Evolutionary conservation across 2,888 invertebrate genomes (phyloP), one percentile per base, ranked within the genome.

Genomic region (Plebejus anna): DNA sequence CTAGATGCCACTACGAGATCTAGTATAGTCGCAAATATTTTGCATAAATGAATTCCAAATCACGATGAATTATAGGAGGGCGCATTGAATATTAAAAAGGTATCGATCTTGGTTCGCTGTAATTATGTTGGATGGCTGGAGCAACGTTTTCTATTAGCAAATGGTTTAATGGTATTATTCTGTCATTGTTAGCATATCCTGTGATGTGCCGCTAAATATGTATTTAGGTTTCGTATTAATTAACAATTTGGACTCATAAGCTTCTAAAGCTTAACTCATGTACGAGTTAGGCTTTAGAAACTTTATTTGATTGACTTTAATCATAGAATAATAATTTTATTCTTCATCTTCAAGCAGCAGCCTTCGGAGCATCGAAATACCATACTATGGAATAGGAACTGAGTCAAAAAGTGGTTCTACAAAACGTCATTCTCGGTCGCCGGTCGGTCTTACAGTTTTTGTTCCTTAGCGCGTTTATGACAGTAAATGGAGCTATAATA

Each of bases 11-110:
- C 80, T 81, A 84, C 83, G 83, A 83, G 76, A 79, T 80, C 80
- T 80, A 81, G 76, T 80, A 81, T 80, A 83, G 81, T 81, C 78
- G 70, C 76, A 79, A 79, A 77, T 77, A 78, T 78, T 79, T 79
- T 78, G 89, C 88, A 90, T 90, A 90, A 88, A 90, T 90, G 87
- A 88, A 89, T 90, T 82, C 84, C 81, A 86, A 87, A 85, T 79
- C 82, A 80, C 82, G 82, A 84, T 87, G 85, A 87, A 84, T 88
- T 88, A 88, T 87, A 78, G 84, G 82, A 81, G 83, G 82, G 84
- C 84, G 84, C 81, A 77, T 83, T 87, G 87, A 85, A 86, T 87
- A 89, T 87, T 88, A 81, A 84, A 82, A 82, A 81, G 80, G 80
- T 79, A 83, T 83, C 82, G 79, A 82, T 83, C 81, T 79, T 80